phyloP scores from a whole-genome alignment of 1,140 invertebrate genomes.

The Cataglyphis hispanica region DNA sequence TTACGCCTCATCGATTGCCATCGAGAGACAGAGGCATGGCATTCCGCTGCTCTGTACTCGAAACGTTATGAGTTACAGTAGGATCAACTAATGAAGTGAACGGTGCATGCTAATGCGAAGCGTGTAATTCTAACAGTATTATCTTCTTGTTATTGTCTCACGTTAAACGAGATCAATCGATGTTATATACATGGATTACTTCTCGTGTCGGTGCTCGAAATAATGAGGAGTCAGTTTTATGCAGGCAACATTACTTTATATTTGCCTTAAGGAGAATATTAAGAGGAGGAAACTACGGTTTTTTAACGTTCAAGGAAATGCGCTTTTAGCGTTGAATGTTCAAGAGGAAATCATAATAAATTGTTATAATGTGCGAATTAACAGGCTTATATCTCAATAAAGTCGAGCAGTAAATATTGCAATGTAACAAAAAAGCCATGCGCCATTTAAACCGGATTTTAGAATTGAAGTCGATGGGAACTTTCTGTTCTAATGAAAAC shows the following conservation, averaged over 20 bases:
- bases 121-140: conserved; percentile 44
- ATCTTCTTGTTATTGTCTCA: conserved; percentile 14
- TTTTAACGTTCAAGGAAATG: not conserved
- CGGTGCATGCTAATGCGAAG: conserved; percentile 28
- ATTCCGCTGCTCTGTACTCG: conserved; percentile 25
- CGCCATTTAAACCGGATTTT: conserved; percentile 24
- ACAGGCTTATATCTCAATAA: not conserved
- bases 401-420: not conserved
- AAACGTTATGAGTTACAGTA: conserved; percentile 33
- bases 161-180: conserved; percentile 7
- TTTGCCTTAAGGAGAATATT: not conserved
- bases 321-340: not conserved
- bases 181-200: not conserved
- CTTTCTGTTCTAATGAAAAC: conserved; percentile 49
- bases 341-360: not conserved
- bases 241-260: conserved; percentile 10
- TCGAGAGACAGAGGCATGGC: conserved; percentile 66
- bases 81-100: conserved; percentile 47
- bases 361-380: not conserved
- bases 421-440: conserved; percentile 15
- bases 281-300: not conserved
- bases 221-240: not conserved
- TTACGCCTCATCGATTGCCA: conserved; percentile 70
- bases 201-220: not conserved
- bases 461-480: conserved; percentile 34